Conservation (phyloP, 23 tunicate genomes). For the Trididemnum clinides region DNA sequence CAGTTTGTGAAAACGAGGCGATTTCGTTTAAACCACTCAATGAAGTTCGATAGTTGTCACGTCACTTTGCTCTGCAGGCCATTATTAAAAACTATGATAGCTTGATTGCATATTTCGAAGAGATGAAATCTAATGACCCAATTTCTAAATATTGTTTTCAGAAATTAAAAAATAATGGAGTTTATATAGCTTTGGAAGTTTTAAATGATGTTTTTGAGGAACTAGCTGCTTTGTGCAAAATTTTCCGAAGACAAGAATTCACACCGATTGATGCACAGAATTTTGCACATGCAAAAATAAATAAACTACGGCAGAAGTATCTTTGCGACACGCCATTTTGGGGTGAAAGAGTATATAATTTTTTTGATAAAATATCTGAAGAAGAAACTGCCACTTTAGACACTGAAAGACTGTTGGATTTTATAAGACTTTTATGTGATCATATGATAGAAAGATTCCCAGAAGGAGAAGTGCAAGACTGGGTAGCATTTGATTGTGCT, state of each 20-base stretch:
- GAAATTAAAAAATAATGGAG: slow-evolving; percentile 14
- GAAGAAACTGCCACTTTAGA: slow-evolving; percentile 18
- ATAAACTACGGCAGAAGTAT: slow-evolving; percentile 12
- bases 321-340: not conserved
- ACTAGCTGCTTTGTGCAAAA: slow-evolving; percentile 13
- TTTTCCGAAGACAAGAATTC: not conserved
- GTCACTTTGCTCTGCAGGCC: slow-evolving; percentile 21
- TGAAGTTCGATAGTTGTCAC: slow-evolving; percentile 15
- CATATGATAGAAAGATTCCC: slow-evolving; percentile 2
- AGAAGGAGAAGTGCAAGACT: slow-evolving; percentile 23
- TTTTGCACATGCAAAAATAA: slow-evolving; percentile 1
- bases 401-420: slow-evolving; percentile 11
- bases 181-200: slow-evolving; percentile 16
- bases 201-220: slow-evolving; percentile 6
- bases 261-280: slow-evolving; percentile 14
- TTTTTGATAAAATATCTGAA: not conserved
- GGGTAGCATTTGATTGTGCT: slow-evolving; percentile 19
- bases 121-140: slow-evolving; percentile 16
- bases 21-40: slow-evolving; percentile 2
- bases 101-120: slow-evolving; percentile 16
- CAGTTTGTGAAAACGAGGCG: slow-evolving; percentile 2
- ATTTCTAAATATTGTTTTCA: slow-evolving; percentile 12
- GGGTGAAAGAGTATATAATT: slow-evolving; percentile 3
- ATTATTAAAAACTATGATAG: slow-evolving; percentile 17
- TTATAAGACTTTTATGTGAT: slow-evolving; percentile 10